Evolutionary conservation across 2,113 vertebrate genomes (phyloP).

Genomic region (Lampris incognitus): DNA sequence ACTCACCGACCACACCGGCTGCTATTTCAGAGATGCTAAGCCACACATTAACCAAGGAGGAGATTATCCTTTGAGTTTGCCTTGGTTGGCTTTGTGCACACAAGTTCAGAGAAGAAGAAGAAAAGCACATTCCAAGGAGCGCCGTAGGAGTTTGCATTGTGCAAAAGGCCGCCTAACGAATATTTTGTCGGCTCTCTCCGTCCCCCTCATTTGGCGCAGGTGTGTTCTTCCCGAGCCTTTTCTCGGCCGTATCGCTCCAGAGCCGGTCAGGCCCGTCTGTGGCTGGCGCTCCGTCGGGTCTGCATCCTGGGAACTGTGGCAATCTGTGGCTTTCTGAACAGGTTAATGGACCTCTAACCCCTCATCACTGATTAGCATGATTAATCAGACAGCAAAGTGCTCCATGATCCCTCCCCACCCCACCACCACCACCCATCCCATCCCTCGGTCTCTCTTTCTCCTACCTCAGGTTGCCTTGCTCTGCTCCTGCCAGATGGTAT

Average conservation of each 20-base stretch:
- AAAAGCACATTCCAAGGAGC: not conserved
- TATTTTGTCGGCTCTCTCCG: slow-evolving; percentile 42
- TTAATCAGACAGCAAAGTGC: slow-evolving; percentile 71
- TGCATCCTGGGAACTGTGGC: slow-evolving; percentile 25
- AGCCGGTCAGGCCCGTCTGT: slow-evolving; percentile 37
- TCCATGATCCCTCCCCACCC: slow-evolving; percentile 37
- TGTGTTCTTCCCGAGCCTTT: slow-evolving; percentile 30
- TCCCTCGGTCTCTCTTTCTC: slow-evolving; percentile 6
- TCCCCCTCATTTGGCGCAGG: slow-evolving; percentile 38
- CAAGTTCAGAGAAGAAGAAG: not conserved
- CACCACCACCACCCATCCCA: not conserved
- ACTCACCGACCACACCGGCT: slow-evolving; percentile 40
- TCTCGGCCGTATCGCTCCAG: not conserved
- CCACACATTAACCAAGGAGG: slow-evolving; percentile 37
- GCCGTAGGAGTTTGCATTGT: slow-evolving; percentile 3
- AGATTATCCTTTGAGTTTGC: slow-evolving; percentile 35
- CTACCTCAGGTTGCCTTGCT: slow-evolving; percentile 31
- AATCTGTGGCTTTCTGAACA: slow-evolving; percentile 56
- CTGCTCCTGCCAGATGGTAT: slow-evolving; percentile 77
- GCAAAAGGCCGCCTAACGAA: slow-evolving; percentile 12
- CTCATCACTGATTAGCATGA: slow-evolving; percentile 76
- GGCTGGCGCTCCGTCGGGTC: slow-evolving; percentile 22
- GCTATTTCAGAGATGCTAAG: slow-evolving; percentile 45
- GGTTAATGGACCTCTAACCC: slow-evolving; percentile 80
- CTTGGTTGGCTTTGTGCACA: slow-evolving; percentile 29